Percentiles rank a stretch among this genome's conserved stretches.
Conservation (phyloP, 2,113 vertebrate species). For the Bucco capensis region DNA sequence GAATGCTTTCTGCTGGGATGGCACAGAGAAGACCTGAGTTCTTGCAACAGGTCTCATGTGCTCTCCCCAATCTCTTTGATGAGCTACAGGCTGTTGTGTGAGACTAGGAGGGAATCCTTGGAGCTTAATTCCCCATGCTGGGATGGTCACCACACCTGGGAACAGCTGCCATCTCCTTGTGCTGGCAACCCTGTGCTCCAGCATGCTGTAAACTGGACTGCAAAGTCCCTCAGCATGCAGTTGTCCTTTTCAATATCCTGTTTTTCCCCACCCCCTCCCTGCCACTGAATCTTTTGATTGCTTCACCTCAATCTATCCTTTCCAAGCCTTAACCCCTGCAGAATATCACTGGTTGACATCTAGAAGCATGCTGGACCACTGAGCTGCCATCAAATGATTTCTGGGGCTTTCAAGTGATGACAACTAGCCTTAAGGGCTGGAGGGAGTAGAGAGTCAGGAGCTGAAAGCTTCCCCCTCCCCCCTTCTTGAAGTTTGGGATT, state of each 20-base stretch:
- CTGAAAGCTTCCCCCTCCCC: constrained; percentile 46
- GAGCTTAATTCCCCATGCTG: accelerated
- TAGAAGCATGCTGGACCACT: constrained; percentile 31
- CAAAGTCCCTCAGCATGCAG: background rate
- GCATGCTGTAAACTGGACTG: accelerated
- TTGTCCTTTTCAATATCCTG: background rate
- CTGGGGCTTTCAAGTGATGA: constrained; percentile 13
- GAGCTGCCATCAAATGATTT: constrained; percentile 46
- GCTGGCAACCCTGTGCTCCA: accelerated
- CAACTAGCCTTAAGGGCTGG: constrained; percentile 26
- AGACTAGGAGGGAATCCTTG: background rate
- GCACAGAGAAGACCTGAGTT: background rate
- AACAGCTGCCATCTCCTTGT: background rate
- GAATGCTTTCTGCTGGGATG: background rate
- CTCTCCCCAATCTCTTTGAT: background rate
- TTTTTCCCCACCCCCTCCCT: background rate
- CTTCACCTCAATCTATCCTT: constrained; percentile 40
- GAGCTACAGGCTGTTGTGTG: background rate
- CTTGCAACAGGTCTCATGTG: accelerated
- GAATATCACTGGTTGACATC: constrained; percentile 36
- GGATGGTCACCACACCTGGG: accelerated
- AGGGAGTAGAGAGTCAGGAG: background rate
- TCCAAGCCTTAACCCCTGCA: constrained; percentile 2
- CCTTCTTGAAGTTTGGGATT: constrained; percentile 53
- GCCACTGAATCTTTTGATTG: background rate